Conservation (phyloP, 1,140 invertebrate species). For the Thalassaphorura encarpata region DNA sequence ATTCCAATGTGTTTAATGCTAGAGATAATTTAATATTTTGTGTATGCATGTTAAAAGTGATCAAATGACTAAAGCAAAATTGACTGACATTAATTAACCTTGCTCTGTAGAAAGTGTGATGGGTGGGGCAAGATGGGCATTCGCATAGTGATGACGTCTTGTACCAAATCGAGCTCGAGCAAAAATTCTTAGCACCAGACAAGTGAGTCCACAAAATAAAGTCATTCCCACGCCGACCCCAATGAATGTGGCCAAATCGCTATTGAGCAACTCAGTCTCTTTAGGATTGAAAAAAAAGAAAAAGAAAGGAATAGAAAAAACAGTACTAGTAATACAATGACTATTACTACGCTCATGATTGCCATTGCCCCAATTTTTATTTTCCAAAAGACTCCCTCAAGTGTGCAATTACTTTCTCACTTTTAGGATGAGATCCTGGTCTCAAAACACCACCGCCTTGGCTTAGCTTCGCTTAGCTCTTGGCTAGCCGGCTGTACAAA, state of each 20-base stretch:
- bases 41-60: not conserved
- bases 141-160: constrained; percentile 33
- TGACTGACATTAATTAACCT: constrained; percentile 12
- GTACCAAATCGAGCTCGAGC: constrained; percentile 35
- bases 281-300: no score
- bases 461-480: no score
- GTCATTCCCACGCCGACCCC: constrained; percentile 35
- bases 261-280: constrained; percentile 34
- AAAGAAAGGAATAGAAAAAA: no score
- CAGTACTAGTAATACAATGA: no score
- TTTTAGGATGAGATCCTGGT: no score
- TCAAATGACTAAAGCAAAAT: not conserved
- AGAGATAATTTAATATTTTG: not conserved
- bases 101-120: constrained; percentile 31
- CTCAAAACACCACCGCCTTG: no score
- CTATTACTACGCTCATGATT: no score
- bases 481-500: no score
- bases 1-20: not conserved
- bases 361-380: no score
- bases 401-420: no score
- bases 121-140: constrained; percentile 29
- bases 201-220: constrained; percentile 36
- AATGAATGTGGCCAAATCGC: constrained; percentile 36
- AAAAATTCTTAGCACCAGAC: constrained; percentile 36
- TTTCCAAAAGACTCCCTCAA: no score